These are phyloP conservation scores for Samia ricini DNA, from an alignment of 1,140 invertebrate species.

Conservation along the genomic window DNA sequence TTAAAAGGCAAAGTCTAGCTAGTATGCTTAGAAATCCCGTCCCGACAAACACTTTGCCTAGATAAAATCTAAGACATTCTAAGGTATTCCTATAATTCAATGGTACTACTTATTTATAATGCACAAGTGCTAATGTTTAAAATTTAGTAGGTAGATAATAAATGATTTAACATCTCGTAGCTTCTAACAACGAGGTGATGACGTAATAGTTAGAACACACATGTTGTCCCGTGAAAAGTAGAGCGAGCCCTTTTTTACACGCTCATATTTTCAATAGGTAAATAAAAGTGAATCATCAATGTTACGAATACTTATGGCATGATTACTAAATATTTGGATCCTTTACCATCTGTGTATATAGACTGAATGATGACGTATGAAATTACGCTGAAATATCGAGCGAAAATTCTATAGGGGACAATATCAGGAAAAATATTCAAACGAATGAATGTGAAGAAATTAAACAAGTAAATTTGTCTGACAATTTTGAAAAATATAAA, in stretches of 20 bases:
- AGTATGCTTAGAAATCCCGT: background rate
- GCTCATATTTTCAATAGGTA: background rate
- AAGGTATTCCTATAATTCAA: background rate
- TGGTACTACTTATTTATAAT: background rate
- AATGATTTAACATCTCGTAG: background rate
- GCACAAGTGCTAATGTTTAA: background rate
- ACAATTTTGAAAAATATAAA: background rate
- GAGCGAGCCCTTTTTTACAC: background rate
- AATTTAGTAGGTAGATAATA: background rate
- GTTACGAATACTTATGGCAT: background rate
- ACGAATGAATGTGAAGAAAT: too few relatives aligned
- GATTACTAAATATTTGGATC: background rate
- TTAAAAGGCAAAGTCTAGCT: background rate
- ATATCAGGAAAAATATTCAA: too few relatives aligned
- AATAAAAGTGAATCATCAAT: background rate
- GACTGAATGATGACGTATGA: background rate
- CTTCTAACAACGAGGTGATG: background rate
- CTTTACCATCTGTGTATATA: background rate
- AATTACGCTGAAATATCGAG: too few relatives aligned
- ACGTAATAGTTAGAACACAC: background rate
- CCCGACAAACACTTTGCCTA: background rate
- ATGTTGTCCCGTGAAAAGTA: background rate
- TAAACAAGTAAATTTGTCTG: too few relatives aligned
- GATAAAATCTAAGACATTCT: background rate
- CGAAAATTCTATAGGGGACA: too few relatives aligned